These are phyloP conservation scores for Asbolus verrucosus DNA, from an alignment of 1,140 invertebrate genomes.

Conservation along the genomic window DNA sequence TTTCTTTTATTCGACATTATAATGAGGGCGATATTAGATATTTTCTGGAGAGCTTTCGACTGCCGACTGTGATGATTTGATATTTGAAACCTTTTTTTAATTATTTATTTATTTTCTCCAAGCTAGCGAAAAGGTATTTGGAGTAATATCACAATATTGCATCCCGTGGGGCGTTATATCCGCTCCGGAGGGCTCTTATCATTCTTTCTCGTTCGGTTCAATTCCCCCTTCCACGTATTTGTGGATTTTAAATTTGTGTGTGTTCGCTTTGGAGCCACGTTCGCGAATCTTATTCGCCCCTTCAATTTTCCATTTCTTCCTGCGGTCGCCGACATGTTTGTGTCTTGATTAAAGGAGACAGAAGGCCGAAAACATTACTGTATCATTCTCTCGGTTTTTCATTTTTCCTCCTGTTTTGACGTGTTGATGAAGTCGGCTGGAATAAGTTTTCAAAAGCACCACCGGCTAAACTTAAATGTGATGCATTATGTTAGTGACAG, in stretches of 20 bases:
- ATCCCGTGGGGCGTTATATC: too few species aligned
- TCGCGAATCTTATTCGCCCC: constrained; percentile 20
- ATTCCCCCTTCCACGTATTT: constrained; percentile 45
- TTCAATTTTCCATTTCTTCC: too few species aligned
- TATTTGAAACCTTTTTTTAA: constrained; percentile 49
- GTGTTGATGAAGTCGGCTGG: constrained; percentile 44
- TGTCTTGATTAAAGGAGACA: constrained; percentile 46
- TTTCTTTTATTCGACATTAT: constrained; percentile 10
- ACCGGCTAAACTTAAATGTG: constrained; percentile 50
- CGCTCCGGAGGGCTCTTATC: constrained; percentile 45
- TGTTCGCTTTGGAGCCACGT: constrained; percentile 47
- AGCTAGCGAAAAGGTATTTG: constrained; percentile 51
- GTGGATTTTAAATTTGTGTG: constrained; percentile 55
- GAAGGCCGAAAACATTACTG: constrained; percentile 37
- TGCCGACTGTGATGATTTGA: constrained; percentile 48
- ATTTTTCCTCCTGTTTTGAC: constrained; percentile 46
- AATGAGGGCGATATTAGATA: constrained; percentile 25
- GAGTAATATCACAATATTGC: constrained; percentile 52
- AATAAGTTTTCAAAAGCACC: constrained; percentile 50
- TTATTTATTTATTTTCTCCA: constrained; percentile 53
- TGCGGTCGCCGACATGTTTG: constrained; percentile 43
- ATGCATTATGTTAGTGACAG: constrained; percentile 58
- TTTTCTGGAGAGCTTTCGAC: constrained; percentile 32
- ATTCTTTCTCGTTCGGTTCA: constrained; percentile 41
- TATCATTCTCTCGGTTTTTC: constrained; percentile 47